phyloP scores from a whole-genome alignment of 30 jellyfish, hydroid and myxozoan genomes.

The Aurelia sp. region DNA sequence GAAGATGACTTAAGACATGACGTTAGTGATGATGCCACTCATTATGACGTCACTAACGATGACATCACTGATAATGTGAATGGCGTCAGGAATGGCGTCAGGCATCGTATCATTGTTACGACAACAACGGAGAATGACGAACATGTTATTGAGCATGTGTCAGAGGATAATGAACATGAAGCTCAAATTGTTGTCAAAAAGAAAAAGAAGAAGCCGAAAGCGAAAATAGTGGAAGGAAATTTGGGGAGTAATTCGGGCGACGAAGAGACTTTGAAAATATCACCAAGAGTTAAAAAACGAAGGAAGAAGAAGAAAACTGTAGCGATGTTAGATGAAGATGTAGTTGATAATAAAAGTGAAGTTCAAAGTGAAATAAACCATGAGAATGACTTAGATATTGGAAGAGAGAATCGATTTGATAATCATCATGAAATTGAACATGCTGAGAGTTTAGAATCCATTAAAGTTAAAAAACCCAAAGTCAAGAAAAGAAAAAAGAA shows the following conservation, averaged over 20 bases:
- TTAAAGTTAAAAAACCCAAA: slow-evolving; percentile 28
- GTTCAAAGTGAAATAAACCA: slow-evolving; percentile 6
- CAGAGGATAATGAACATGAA: background rate
- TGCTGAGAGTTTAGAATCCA: slow-evolving; percentile 40
- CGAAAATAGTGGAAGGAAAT: slow-evolving; percentile 15
- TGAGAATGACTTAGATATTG: slow-evolving; percentile 1
- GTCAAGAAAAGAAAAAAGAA: slow-evolving; percentile 63
- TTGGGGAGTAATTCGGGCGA: slow-evolving; percentile 4
- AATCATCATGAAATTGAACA: slow-evolving; percentile 2
- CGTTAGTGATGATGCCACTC: background rate
- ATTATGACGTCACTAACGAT: background rate
- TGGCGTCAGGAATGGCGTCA: background rate
- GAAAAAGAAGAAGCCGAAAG: slow-evolving; percentile 57
- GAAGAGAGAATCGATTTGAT: background rate
- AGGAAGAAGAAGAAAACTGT: slow-evolving; percentile 28
- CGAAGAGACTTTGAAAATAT: slow-evolving; percentile 4
- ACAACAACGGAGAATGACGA: too few relatives aligned
- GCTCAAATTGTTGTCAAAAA: slow-evolving; percentile 15
- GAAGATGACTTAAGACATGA: slow-evolving; percentile 7
- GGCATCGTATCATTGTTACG: background rate
- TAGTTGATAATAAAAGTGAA: background rate
- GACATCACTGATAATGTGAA: too few relatives aligned
- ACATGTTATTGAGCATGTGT: too few relatives aligned
- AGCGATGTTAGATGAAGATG: background rate
- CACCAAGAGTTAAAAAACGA: slow-evolving; percentile 19